phyloP scores from a whole-genome alignment of 2,797 vertebrate species.

The Tapirus indicus region DNA sequence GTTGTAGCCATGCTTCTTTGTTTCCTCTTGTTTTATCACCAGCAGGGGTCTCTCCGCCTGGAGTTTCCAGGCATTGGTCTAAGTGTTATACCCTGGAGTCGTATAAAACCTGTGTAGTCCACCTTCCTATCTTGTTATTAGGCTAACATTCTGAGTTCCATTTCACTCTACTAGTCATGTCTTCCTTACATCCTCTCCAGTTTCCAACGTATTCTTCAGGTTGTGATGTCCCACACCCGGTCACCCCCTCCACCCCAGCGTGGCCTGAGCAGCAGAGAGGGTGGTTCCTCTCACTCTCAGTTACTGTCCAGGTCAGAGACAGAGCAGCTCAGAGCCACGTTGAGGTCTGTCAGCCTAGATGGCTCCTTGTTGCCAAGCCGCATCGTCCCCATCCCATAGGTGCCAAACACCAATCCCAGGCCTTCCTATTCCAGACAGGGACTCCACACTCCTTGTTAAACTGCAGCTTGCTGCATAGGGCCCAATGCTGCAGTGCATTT shows the following conservation, averaged over 20 bases:
- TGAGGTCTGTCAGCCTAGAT: background rate
- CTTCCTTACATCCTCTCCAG: too few relatives aligned
- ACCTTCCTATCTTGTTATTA: background rate
- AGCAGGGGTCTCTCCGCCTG: background rate
- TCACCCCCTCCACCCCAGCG: accelerated
- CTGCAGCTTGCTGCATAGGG: background rate
- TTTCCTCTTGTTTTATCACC: background rate
- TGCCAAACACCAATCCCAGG: background rate
- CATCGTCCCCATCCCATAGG: too few relatives aligned
- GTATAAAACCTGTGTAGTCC: background rate
- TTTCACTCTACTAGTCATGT: too few relatives aligned
- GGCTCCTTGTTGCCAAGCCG: background rate
- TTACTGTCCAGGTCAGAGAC: background rate
- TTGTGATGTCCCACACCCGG: too few relatives aligned
- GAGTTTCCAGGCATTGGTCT: background rate
- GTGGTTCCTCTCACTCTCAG: background rate
- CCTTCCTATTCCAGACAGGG: background rate
- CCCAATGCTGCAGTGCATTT: background rate
- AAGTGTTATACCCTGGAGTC: background rate
- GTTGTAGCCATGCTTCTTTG: background rate
- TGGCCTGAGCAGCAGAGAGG: accelerated
- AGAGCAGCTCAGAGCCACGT: background rate
- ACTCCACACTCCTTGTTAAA: background rate
- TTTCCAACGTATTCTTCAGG: background rate
- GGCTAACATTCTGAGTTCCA: background rate